These are phyloP conservation scores for Deroptyus accipitrinus DNA, from an alignment of 2,113 vertebrate species.

Conservation along the genomic window DNA sequence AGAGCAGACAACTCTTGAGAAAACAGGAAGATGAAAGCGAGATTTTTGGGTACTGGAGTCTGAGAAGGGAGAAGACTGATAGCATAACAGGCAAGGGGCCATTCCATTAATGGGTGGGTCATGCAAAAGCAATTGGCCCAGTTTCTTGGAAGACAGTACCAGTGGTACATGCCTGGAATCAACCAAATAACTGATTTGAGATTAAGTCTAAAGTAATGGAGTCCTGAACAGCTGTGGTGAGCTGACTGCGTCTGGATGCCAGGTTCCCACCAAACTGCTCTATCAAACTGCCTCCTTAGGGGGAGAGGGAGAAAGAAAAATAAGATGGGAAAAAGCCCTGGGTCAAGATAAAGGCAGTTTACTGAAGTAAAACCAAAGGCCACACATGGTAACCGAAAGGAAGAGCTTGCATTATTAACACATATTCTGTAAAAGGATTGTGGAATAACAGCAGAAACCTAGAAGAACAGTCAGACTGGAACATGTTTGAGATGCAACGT, in stretches of 20 bases:
- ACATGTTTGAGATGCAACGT: neutral
- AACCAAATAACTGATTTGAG: neutral
- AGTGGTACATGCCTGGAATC: neutral
- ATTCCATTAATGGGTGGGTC: neutral
- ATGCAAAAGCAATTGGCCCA: neutral
- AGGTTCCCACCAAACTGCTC: neutral
- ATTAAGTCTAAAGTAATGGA: neutral
- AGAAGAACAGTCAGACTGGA: neutral
- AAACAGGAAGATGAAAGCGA: neutral
- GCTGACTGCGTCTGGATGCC: neutral
- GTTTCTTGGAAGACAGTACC: neutral
- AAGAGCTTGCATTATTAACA: neutral
- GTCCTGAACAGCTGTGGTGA: neutral
- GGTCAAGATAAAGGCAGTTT: neutral
- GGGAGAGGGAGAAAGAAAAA: neutral
- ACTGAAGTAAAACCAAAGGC: neutral
- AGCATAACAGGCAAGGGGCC: fast-evolving
- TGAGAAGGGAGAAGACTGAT: neutral
- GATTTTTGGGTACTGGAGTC: neutral
- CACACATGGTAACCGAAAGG: neutral
- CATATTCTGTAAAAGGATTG: neutral
- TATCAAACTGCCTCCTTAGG: neutral
- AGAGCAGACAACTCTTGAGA: neutral
- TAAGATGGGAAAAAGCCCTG: neutral
- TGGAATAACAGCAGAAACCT: neutral